Conservation (phyloP, 2,113 vertebrate genomes). For the Hyperopisus bebe region DNA sequence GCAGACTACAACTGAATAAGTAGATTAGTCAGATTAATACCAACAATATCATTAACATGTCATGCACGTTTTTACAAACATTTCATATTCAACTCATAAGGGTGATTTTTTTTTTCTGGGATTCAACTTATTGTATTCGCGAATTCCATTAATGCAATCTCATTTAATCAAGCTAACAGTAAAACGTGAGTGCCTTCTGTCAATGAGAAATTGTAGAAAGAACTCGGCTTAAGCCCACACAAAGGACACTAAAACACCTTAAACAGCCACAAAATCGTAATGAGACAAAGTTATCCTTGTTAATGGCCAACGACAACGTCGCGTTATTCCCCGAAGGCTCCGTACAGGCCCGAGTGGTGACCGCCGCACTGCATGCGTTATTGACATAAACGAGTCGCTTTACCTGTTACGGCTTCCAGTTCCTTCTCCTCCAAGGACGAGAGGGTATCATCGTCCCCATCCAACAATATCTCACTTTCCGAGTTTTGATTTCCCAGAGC, state of each 20-base stretch:
- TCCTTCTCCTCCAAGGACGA: constrained; percentile 95
- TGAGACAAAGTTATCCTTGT: constrained; percentile 27
- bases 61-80: background rate
- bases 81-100: background rate
- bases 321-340: background rate
- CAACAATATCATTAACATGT: background rate
- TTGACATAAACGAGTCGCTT: constrained; percentile 29
- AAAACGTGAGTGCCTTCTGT: background rate
- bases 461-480: constrained; percentile 78
- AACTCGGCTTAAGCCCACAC: background rate
- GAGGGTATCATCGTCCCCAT: constrained; percentile 87
- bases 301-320: constrained; percentile 21
- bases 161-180: background rate
- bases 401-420: constrained; percentile 89
- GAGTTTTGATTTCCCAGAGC: constrained; percentile 85
- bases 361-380: background rate
- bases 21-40: background rate
- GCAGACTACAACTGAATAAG: background rate
- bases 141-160: background rate
- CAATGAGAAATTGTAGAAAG: background rate
- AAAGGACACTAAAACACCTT: background rate
- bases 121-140: background rate
- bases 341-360: background rate
- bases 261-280: constrained; percentile 19
- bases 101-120: background rate